Evolutionary conservation across 2,797 vertebrate species (phyloP).

Genomic region (Sebastes wilsoni): DNA sequence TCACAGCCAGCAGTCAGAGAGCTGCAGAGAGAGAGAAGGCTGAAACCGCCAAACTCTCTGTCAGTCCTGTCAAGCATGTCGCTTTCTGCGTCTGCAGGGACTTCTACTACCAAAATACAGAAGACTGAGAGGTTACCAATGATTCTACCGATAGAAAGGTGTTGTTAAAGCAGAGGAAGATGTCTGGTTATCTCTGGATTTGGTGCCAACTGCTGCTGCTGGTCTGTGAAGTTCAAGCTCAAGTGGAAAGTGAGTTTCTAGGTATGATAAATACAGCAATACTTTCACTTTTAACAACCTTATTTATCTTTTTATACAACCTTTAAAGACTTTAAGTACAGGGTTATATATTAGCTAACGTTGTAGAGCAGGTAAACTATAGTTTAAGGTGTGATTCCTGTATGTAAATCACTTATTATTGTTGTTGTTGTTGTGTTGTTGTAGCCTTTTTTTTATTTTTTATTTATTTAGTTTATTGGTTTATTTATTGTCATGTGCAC

Average conservation of each 20-base stretch:
- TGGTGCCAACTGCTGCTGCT: neutral
- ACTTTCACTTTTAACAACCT: neutral
- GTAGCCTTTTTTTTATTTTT: too few species aligned
- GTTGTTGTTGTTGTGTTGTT: neutral
- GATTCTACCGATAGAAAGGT: neutral
- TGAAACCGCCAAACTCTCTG: accelerated
- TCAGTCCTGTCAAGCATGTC: conserved; percentile 40
- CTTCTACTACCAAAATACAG: neutral
- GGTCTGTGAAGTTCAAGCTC: conserved; percentile 47
- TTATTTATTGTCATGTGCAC: too few species aligned
- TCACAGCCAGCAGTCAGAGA: neutral
- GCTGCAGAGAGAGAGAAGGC: neutral
- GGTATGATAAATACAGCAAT: neutral
- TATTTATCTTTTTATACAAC: neutral
- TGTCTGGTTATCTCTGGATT: conserved; percentile 40
- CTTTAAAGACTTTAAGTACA: accelerated
- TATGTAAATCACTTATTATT: neutral
- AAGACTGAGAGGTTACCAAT: neutral
- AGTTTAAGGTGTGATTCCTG: neutral
- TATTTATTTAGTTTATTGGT: neutral
- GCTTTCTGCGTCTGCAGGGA: neutral
- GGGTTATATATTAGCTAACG: too few species aligned
- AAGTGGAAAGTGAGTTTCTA: conserved; percentile 75
- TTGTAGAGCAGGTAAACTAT: neutral
- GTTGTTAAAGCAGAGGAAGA: conserved; percentile 29